Evolutionary conservation across 2,113 vertebrate species (phyloP).

Genomic region (Gasterosteus nipponicus): DNA sequence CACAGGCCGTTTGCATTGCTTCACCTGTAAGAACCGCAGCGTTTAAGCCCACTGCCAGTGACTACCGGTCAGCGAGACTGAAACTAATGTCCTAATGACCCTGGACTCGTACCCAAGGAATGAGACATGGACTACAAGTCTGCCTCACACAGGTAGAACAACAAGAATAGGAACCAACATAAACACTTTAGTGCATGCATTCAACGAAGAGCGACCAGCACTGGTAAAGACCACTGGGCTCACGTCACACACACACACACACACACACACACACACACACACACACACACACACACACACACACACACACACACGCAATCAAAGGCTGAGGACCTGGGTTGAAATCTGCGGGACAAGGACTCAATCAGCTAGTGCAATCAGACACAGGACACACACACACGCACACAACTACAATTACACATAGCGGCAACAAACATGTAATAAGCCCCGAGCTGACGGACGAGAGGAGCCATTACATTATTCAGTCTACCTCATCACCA

Average conservation of each 20-base stretch:
- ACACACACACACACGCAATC: conserved; percentile 62
- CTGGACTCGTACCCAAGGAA: not conserved
- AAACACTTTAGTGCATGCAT: not conserved
- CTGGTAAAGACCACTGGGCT: conserved; percentile 21
- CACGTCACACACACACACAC: not conserved
- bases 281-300: conserved; percentile 27
- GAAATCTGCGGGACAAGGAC: conserved; percentile 67
- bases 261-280: conserved; percentile 7
- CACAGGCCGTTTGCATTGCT: conserved; percentile 35
- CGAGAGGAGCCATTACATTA: conserved; percentile 73
- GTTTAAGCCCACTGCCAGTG: conserved; percentile 18
- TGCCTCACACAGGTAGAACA: not conserved
- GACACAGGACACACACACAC: conserved; percentile 45
- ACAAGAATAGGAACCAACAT: not conserved
- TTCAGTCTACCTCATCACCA: conserved; percentile 74
- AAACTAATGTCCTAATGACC: conserved; percentile 13
- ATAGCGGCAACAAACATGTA: conserved; percentile 49
- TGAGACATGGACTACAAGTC: not conserved
- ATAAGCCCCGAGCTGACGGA: conserved; percentile 69
- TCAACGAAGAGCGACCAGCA: conserved; percentile 20
- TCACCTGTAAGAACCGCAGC: conserved; percentile 44
- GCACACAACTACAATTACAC: conserved; percentile 44
- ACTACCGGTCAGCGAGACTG: not conserved
- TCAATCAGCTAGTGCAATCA: conserved; percentile 78
- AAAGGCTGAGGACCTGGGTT: conserved; percentile 67